Evolutionary conservation across 2,888 invertebrate genomes (phyloP).

Genomic region (Aethes cnicana): DNA sequence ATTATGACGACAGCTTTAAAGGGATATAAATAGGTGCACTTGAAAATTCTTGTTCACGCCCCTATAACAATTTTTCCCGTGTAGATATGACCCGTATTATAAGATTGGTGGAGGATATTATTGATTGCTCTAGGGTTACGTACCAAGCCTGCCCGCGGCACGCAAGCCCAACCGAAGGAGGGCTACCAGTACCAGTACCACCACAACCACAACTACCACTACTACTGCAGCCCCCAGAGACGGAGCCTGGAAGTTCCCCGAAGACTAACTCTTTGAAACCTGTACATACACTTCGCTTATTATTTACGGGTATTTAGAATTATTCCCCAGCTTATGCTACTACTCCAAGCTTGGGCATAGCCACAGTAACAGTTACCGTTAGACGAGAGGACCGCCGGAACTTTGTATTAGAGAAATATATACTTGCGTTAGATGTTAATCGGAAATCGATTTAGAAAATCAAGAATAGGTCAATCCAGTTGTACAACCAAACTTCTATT

Average conservation of each 20-base stretch:
- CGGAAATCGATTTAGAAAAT: too few relatives aligned
- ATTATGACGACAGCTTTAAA: background rate
- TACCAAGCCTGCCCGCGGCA: constrained; percentile 41
- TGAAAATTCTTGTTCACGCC: constrained; percentile 13
- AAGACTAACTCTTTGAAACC: constrained; percentile 46
- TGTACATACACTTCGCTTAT: constrained; percentile 11
- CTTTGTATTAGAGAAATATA: too few relatives aligned
- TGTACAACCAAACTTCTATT: too few relatives aligned
- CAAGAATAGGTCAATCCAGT: too few relatives aligned
- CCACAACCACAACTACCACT: constrained; percentile 39
- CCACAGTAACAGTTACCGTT: too few relatives aligned
- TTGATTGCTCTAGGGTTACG: constrained; percentile 46
- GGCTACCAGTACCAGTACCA: constrained; percentile 35
- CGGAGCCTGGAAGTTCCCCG: constrained; percentile 51
- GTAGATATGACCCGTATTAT: constrained; percentile 32
- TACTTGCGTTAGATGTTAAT: too few relatives aligned
- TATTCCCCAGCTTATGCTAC: background rate
- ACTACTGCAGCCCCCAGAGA: constrained; percentile 34
- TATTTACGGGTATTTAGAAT: constrained; percentile 1
- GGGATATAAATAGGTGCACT: background rate
- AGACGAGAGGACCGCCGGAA: too few relatives aligned
- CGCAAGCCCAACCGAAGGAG: constrained; percentile 28
- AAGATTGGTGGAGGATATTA: constrained; percentile 34
- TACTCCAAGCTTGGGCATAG: background rate
- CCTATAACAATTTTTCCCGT: constrained; percentile 34